Evolutionary conservation across 2,888 invertebrate genomes (phyloP), one percentile per base, ranked within the genome.

Genomic region (Nycteola revayana): DNA sequence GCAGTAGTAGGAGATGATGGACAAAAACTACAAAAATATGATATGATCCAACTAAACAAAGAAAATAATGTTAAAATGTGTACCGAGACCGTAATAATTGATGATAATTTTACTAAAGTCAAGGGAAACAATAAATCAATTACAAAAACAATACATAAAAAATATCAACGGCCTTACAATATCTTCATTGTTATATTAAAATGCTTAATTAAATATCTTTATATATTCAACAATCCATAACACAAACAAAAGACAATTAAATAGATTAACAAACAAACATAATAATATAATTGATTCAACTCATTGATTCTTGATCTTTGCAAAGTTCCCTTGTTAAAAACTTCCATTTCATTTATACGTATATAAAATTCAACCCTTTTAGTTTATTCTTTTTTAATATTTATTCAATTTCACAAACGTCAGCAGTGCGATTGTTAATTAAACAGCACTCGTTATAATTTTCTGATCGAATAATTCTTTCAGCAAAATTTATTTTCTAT

Each of bases 331-430:
- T 87, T 83, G 84, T 88, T 88, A 88, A 85, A 88, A 81, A 73
- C 71, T 86, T 88, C 85, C 86, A 74, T 83, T 85, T 79, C 79
- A 85, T 84, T 85, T 14, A n/a, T n/a, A n/a, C 82, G 73, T 68
- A 62, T 49, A 49, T 49, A 71, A 78, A 77, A 52, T 80, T 69
- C 63, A 84, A 82, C 77, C 79, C 83, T 80, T 84, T 75, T 50
- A 58, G 28, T 37, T 32, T 49, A 46, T 38, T 52, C 48, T n/a
- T n/a, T n/a, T n/a, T 60, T 57, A 59, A 56, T 60, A 60, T 28
- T 52, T 66, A 64, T 64, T 64, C 51, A 60, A 68, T 60, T 55
- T 60, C 41, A 45, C 42, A 62, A 59, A 53, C 51, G 49, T 49
- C 44, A 32, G 40, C 42, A 57, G 59, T 54, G 55, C 64, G 68